Conservation (phyloP, 2,888 invertebrate genomes). For the Scaptomyza cyrtandrae region DNA sequence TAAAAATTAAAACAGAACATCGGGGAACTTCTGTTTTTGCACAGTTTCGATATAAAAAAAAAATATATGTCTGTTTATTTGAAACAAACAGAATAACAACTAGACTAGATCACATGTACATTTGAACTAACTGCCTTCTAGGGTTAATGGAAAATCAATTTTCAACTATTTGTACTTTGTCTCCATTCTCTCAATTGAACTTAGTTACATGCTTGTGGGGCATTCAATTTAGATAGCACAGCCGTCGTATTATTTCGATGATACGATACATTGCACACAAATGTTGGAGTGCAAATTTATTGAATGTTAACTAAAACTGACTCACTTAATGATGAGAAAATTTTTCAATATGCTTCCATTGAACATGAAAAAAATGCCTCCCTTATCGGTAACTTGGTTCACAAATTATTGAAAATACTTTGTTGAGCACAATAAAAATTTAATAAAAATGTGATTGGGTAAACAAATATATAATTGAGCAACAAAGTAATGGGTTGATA, state of each 20-base stretch:
- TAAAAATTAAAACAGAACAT: neutral
- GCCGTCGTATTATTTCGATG: neutral
- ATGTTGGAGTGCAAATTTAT: neutral
- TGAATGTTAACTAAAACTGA: neutral
- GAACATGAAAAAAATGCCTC: too few relatives aligned
- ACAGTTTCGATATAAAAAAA: neutral
- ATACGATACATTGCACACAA: too few relatives aligned
- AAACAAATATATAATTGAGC: too few relatives aligned
- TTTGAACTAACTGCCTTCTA: neutral
- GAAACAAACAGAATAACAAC: neutral
- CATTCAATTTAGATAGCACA: conserved; percentile 41
- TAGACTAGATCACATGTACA: neutral
- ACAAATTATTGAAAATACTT: too few relatives aligned
- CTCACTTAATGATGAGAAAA: neutral
- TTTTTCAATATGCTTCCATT: too few relatives aligned
- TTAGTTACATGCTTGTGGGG: conserved; percentile 30
- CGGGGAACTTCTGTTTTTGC: conserved; percentile 1
- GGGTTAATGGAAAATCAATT: conserved; percentile 21
- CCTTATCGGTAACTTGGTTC: too few relatives aligned
- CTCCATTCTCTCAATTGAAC: conserved; percentile 37
- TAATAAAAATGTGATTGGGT: too few relatives aligned
- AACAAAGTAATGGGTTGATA: too few relatives aligned
- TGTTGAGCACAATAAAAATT: too few relatives aligned
- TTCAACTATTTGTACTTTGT: conserved; percentile 4
- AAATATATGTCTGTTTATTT: neutral